Percentiles rank a stretch among this genome's conserved stretches.
phyloP scores from a whole-genome alignment of 53 echinoderm and acorn worm genomes.

The Arbacia lixula region DNA sequence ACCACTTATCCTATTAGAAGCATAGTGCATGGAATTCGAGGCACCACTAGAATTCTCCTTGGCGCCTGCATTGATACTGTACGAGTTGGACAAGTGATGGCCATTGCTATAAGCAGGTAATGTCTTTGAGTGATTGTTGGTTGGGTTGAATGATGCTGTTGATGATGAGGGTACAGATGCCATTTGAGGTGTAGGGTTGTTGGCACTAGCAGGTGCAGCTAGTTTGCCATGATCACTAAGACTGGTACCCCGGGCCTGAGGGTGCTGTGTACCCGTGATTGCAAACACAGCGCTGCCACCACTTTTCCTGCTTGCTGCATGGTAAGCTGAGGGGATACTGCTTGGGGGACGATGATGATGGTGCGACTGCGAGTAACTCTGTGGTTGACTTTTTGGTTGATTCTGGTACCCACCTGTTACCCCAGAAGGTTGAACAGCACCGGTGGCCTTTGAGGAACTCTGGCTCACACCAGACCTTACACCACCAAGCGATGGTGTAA shows the following conservation, averaged over 20 bases:
- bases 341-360: no score
- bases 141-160: not conserved
- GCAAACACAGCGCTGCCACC: slow-evolving; percentile 22
- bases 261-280: slow-evolving; percentile 3
- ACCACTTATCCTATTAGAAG: not conserved
- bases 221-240: no score
- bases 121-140: not conserved
- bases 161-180: not conserved
- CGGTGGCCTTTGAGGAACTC: no score
- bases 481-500: slow-evolving; percentile 17
- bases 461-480: not conserved
- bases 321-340: slow-evolving; percentile 10
- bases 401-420: not conserved
- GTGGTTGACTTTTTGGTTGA: slow-evolving; percentile 1
- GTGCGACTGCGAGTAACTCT: no score
- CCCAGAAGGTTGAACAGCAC: no score
- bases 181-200: slow-evolving; percentile 1
- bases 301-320: not conserved
- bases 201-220: not conserved
- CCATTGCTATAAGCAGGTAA: not conserved
- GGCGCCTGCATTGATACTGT: not conserved
- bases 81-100: no score
- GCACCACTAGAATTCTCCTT: not conserved
- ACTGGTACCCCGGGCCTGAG: not conserved
- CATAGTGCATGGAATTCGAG: not conserved